Percentiles rank a stretch among this genome's conserved stretches.
phyloP scores from a whole-genome alignment of 64 coral and sea anemone species.

The Pocillopora verrucosa region DNA sequence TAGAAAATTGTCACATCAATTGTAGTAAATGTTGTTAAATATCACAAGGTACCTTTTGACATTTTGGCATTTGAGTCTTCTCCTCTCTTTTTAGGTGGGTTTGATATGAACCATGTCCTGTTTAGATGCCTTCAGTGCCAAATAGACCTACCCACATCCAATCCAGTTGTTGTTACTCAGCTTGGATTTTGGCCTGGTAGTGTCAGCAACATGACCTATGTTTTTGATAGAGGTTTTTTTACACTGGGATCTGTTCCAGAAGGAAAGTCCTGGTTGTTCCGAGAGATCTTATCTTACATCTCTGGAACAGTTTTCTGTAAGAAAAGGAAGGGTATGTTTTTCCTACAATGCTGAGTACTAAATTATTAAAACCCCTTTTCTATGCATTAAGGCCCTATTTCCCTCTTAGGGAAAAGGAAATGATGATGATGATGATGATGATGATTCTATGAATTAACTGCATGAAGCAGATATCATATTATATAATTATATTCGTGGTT shows the following conservation, averaged over 20 bases:
- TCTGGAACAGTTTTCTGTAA: conserved; percentile 60
- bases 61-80: too few relatives aligned
- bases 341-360: not conserved
- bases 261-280: conserved; percentile 65
- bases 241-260: conserved; percentile 73
- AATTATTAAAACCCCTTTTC: not conserved
- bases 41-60: not conserved
- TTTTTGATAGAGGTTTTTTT: conserved; percentile 57
- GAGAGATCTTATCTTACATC: conserved; percentile 62
- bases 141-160: conserved; percentile 20
- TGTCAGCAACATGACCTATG: conserved; percentile 33
- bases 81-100: conserved; percentile 41
- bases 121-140: conserved; percentile 35
- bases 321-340: conserved; percentile 58
- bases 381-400: too few relatives aligned
- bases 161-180: conserved; percentile 49
- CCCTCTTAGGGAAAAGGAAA: too few relatives aligned
- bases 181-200: conserved; percentile 73
- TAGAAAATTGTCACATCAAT: too few relatives aligned
- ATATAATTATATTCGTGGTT: too few relatives aligned
- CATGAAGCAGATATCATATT: too few relatives aligned
- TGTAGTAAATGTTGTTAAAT: too few relatives aligned
- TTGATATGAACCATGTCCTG: conserved; percentile 41
- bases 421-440: too few relatives aligned
- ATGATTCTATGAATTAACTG: too few relatives aligned